These are phyloP conservation scores for Acronicta aceris DNA, from an alignment of 2,888 invertebrate species.

Conservation along the genomic window DNA sequence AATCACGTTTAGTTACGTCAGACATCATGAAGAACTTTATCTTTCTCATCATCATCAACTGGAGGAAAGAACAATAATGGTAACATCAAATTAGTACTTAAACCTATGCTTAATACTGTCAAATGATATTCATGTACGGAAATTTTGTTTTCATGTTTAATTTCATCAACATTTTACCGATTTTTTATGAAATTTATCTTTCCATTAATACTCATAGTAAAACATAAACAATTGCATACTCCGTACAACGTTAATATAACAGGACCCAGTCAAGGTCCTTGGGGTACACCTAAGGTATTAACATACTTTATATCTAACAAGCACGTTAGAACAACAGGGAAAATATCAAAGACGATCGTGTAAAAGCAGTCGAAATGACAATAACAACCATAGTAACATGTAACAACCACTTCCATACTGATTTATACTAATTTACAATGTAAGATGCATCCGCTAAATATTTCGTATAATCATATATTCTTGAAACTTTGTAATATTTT, in stretches of 20 bases:
- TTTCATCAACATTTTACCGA: background rate
- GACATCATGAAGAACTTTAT: slow-evolving; percentile 62
- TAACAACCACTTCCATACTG: slow-evolving; percentile 74
- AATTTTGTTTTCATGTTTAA: slow-evolving; percentile 5
- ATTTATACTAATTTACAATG: slow-evolving; percentile 43
- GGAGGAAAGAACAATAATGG: slow-evolving; percentile 36
- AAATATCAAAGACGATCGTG: slow-evolving; percentile 67
- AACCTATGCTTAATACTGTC: slow-evolving; percentile 47
- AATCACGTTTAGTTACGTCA: slow-evolving; percentile 84
- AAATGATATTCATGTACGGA: slow-evolving; percentile 21
- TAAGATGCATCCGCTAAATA: slow-evolving; percentile 41
- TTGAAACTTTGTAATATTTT: slow-evolving; percentile 8
- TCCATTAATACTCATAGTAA: no score
- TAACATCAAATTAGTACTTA: slow-evolving; percentile 37
- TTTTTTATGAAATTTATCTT: no score
- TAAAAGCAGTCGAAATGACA: slow-evolving; percentile 75
- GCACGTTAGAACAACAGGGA: slow-evolving; percentile 67
- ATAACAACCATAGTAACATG: slow-evolving; percentile 74
- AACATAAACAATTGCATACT: slow-evolving; percentile 4
- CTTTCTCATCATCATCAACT: slow-evolving; percentile 27
- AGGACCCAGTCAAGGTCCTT: slow-evolving; percentile 53
- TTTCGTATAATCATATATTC: slow-evolving; percentile 20
- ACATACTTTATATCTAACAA: slow-evolving; percentile 62
- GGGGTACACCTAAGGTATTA: slow-evolving; percentile 54
- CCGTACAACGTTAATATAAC: slow-evolving; percentile 36